Conservation (phyloP, 2,113 vertebrate genomes). For the Narcine bancroftii region DNA sequence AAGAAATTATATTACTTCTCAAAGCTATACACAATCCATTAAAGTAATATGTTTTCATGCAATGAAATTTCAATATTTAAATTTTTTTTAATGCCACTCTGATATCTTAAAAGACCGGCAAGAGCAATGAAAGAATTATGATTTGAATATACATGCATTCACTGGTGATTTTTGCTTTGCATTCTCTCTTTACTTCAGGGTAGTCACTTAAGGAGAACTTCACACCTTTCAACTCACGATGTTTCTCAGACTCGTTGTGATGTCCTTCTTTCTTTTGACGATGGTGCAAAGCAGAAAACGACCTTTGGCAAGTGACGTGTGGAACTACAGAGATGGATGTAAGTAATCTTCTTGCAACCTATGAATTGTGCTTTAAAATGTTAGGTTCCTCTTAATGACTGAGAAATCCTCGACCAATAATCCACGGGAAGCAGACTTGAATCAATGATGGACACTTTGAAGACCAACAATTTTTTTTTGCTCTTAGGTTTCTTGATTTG, state of each 20-base stretch:
- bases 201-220: background rate
- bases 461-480: background rate
- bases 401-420: background rate
- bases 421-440: background rate
- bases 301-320: background rate
- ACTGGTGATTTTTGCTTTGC: background rate
- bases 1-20: background rate
- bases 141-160: background rate
- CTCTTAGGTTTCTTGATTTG: background rate
- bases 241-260: background rate
- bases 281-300: background rate
- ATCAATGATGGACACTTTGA: background rate
- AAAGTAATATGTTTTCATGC: background rate
- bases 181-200: background rate
- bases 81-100: background rate
- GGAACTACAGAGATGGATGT: slow-evolving; percentile 34
- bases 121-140: background rate
- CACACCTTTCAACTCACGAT: background rate
- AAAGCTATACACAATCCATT: background rate
- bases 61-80: background rate
- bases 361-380: background rate
- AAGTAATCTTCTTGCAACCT: background rate
- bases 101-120: background rate
- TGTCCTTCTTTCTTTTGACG: background rate
- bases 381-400: background rate